phyloP scores from a whole-genome alignment of 2,888 invertebrate genomes.

The Pimpla rufipes region DNA sequence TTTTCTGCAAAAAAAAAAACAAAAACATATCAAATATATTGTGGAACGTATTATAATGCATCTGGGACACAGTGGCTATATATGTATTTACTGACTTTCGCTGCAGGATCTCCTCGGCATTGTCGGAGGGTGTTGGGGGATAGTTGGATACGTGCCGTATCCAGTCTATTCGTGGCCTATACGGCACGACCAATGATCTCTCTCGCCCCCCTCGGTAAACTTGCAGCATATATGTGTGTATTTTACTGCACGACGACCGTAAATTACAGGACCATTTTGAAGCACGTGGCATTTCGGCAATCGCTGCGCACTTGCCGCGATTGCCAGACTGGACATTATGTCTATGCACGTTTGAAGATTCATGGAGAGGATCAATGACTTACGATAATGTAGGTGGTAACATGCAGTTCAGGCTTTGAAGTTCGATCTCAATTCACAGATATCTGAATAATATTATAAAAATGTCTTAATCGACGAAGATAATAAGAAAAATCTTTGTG shows the following conservation, averaged over 20 bases:
- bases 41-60: too few species aligned
- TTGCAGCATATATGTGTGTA: slow-evolving; percentile 14
- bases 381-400: slow-evolving; percentile 50
- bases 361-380: slow-evolving; percentile 20
- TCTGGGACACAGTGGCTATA: too few species aligned
- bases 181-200: slow-evolving; percentile 6
- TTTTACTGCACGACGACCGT: slow-evolving; percentile 10
- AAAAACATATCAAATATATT: too few species aligned
- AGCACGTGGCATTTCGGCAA: slow-evolving; percentile 34
- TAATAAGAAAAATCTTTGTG: slow-evolving; percentile 46
- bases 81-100: background rate
- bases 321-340: slow-evolving; percentile 12
- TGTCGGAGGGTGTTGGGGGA: slow-evolving; percentile 1
- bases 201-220: background rate
- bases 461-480: background rate
- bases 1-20: too few species aligned
- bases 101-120: slow-evolving; percentile 13
- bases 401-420: too few species aligned
- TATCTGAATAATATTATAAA: too few species aligned
- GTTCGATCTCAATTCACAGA: too few species aligned
- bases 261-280: slow-evolving; percentile 57
- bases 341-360: background rate
- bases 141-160: slow-evolving; percentile 47
- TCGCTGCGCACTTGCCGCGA: slow-evolving; percentile 7
- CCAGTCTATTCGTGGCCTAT: slow-evolving; percentile 27